These are phyloP conservation scores for Speoplatyrhinus poulsoni DNA, from an alignment of 2,113 vertebrate genomes.

Conservation along the genomic window DNA sequence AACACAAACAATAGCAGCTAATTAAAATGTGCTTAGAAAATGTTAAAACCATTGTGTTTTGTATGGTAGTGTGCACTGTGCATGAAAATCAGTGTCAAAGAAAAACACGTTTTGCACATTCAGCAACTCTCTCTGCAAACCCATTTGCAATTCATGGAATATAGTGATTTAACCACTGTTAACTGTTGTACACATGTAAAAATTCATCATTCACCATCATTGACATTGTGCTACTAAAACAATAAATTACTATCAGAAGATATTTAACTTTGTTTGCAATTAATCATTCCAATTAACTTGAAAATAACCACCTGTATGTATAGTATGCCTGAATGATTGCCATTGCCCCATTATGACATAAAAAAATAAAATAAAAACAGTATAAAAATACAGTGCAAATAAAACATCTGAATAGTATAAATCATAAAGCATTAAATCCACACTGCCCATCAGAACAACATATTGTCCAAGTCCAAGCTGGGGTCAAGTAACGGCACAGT, in stretches of 20 bases:
- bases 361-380: constrained; percentile 15
- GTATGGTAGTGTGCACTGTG: no score
- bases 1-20: no score
- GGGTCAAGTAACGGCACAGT: constrained; percentile 14
- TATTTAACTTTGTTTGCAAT: background rate
- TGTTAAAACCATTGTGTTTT: no score
- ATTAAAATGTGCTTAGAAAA: no score
- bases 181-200: background rate
- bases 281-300: no score
- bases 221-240: background rate
- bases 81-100: no score
- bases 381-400: constrained; percentile 25
- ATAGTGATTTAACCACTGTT: no score
- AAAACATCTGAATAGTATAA: constrained; percentile 41
- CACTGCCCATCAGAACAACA: constrained; percentile 49
- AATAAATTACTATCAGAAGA: constrained; percentile 37
- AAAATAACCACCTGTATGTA: no score
- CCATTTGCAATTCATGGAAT: no score
- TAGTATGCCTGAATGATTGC: constrained; percentile 1
- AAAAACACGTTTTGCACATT: no score
- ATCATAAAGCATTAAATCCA: constrained; percentile 53
- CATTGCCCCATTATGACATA: constrained; percentile 4
- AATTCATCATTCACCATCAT: no score
- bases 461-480: constrained; percentile 40
- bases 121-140: no score